Evolutionary conservation across 2,797 vertebrate genomes (phyloP).

Genomic region (Enoplosus armatus): DNA sequence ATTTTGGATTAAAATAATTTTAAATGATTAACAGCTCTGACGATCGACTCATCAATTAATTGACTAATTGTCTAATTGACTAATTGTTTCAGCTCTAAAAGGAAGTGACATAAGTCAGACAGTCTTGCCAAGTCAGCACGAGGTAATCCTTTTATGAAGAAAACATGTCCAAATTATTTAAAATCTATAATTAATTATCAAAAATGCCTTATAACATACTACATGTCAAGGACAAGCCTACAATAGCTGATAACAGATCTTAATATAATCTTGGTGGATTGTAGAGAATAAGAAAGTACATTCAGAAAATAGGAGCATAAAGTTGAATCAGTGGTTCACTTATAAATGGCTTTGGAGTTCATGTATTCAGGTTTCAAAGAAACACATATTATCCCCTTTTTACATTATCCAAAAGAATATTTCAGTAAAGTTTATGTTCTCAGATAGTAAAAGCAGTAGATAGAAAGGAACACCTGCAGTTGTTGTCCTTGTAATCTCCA

Average conservation of each 20-base stretch:
- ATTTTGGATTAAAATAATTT: too few species aligned
- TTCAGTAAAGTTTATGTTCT: slow-evolving; percentile 6
- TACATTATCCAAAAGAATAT: neutral
- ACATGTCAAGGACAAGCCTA: neutral
- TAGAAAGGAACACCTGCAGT: too few species aligned
- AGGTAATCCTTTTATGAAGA: neutral
- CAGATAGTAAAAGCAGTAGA: neutral
- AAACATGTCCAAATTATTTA: neutral
- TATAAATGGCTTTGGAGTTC: neutral
- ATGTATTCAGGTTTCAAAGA: slow-evolving; percentile 6
- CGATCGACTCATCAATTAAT: too few species aligned
- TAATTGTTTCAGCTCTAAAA: neutral
- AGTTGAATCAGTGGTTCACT: neutral
- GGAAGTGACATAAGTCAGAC: neutral
- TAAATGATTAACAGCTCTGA: neutral
- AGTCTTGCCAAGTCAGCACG: neutral
- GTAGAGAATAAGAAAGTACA: neutral
- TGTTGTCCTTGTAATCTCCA: slow-evolving; percentile 4
- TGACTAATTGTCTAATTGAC: too few species aligned
- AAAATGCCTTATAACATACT: too few species aligned
- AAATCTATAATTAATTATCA: neutral
- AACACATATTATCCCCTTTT: neutral
- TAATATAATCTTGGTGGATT: neutral
- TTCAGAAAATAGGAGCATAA: neutral
- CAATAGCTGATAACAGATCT: neutral